Base-by-base conservation (phyloP, 2,797 vertebrate genomes). In the Siniperca obscura region DNA sequence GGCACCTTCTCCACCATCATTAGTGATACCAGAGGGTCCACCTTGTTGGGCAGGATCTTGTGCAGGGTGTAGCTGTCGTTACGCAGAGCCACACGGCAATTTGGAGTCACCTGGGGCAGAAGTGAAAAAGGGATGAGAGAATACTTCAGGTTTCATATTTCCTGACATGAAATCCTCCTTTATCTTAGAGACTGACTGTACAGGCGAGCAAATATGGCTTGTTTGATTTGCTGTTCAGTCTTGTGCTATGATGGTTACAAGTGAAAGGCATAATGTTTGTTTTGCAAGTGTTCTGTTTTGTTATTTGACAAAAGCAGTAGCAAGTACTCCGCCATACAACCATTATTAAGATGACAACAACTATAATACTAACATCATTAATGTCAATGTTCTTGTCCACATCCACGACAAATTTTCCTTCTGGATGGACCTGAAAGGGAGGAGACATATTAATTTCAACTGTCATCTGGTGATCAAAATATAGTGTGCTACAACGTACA, bases 1-100 rank as follows among this genome's bases (percentile, higher is more conserved):
- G 98, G 98, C 22, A 99, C 98, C 80, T 99, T 99, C 91, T 99
- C 98, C 88, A 99, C 98, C 98, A 99, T 99, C 98, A 99, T 99
- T 36, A 99, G 95, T 0, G 98, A 99, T 11, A 99, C 98, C 0
- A 99, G 95, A 0, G 98, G 98, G 79, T 99, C 98, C 87, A 99
- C 98, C 87, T 99, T 99, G 93, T 99, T 99, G 82, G 98, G 98
- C 42, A 99, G 93, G 93, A 99, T 99, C 95, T 99, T 99, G 95
- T 99, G 98, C 56, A 99, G 95, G 0, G 98, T 99, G 94, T 99
- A 99, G 92, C 98, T 99, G 93, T 99, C 98, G 0, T 99, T 99
- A 55, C 98, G 96, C 68, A 99, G 94, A 22, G 98, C 98, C 78
- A 99, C 98, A 0, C 98, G 97, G 82, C 98, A 99, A 70, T 99